Base-by-base conservation (phyloP, 2,888 invertebrate genomes). In the Platycnemis pennipes region DNA sequence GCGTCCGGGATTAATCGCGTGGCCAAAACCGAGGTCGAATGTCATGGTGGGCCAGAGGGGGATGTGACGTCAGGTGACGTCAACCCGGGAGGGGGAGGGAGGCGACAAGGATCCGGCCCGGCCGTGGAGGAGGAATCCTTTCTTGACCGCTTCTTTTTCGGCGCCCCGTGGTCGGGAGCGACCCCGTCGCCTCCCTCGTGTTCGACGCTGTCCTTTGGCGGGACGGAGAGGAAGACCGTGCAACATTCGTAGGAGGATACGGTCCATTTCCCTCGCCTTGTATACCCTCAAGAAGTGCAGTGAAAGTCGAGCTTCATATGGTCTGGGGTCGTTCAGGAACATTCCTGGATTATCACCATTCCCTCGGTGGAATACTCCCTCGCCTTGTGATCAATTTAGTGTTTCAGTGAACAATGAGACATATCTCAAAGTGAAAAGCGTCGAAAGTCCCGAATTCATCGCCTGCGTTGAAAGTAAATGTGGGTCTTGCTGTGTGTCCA, bases 61-160 rank as follows among this genome's bases (percentile, higher is more conserved):
- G 89, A 42, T 56, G 89, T 53, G 89, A 42, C 56, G 56, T 46
- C 26, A n/a, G 87, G 87, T 2, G 87, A n/a, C 11, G 26, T 86
- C 31, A 53, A 16, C 37, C n/a, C 2, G 56, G 37, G 22, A 11
- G 11, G 63, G 44, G n/a, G 13, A 44, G 19, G 56, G 5, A 13
- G 42, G 7, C 69, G 63, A 1, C 3, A 91, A 42, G 63, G 88
- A 88, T 49, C 46, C n/a, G 49, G 53, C 31, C 46, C 19, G 37
- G 37, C 42, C 53, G 37, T 89, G 88, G 88, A 7, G 88, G 88
- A 7, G n/a, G 37, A 53, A 53, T 53, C 53, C 37, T 13, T 11
- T 89, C 22, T 89, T 22, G 89, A 56, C 89, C 53, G 26, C 7
- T 2, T 22, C 7, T 45, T 45, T 22, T 44, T n/a, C 87, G 87